These are phyloP conservation scores for Callipepla californica DNA, from an alignment of 2,113 vertebrate genomes.

Conservation along the genomic window DNA sequence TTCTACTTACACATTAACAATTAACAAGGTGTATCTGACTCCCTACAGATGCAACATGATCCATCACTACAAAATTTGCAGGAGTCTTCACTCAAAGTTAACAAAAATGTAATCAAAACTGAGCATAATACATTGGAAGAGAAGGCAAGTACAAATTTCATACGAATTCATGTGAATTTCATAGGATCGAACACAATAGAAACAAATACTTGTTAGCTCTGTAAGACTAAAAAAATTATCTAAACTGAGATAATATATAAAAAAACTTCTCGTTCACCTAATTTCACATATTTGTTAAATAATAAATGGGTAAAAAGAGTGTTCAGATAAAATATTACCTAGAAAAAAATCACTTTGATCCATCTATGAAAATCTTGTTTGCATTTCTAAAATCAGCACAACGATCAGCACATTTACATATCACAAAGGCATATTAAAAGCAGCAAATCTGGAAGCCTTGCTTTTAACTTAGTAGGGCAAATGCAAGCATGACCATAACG, in stretches of 20 bases:
- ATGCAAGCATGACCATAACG: not conserved
- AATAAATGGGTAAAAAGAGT: not conserved
- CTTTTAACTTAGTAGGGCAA: not conserved
- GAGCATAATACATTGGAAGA: not conserved
- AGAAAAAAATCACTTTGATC: not conserved
- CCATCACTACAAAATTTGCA: slow-evolving; percentile 53
- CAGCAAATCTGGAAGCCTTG: not conserved
- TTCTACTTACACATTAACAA: slow-evolving; percentile 67
- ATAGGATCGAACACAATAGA: not conserved
- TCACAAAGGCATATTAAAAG: not conserved
- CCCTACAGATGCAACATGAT: slow-evolving; percentile 51
- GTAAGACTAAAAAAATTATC: not conserved
- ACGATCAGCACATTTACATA: not conserved
- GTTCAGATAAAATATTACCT: not conserved
- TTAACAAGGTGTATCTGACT: slow-evolving; percentile 67
- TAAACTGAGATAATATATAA: not conserved
- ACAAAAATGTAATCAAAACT: slow-evolving; percentile 36
- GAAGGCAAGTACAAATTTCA: slow-evolving; percentile 15
- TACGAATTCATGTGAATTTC: not conserved
- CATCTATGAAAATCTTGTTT: not conserved
- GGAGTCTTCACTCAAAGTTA: slow-evolving; percentile 56
- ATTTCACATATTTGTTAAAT: not conserved
- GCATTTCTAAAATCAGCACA: slow-evolving; percentile 6
- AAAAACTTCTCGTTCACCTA: not conserved
- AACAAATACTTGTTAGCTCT: not conserved